Base-by-base conservation (phyloP, 2,797 vertebrate species). In the Enteromius paludinosus region DNA sequence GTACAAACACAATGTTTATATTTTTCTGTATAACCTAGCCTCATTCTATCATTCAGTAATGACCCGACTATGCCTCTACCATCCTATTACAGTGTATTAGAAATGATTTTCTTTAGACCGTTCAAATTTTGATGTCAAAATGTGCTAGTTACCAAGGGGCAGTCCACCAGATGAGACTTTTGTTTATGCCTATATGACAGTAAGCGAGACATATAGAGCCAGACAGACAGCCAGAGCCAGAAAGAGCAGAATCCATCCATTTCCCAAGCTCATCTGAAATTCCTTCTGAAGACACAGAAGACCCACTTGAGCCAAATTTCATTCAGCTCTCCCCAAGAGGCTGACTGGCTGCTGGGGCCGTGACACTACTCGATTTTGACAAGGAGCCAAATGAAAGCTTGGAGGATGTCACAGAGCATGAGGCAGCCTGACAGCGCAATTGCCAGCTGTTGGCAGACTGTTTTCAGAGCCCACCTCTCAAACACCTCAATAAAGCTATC, bases 341-440 rank as follows among this genome's bases (percentile, higher is more conserved):
- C 45, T 74, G 70, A 52, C 80, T 73, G 77, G 56, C 80, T 69
- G 59, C 49, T 12, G 30, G 28, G 68, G 61, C 83, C 45, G 17
- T 83, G 78, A 88, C 78, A 66, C 84, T 77, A 78, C 68, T 28
- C 8, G n/a, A 33, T 68, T 84, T 85, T 89, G 88, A 89, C 88
- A 87, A 79, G 77, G 78, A 85, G 84, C 82, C 88, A 87, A 86
- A 78, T 84, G 72, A 85, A 83, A 85, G 69, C 66, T 52, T 66
- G 75, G 79, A 62, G 73, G 77, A 84, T 83, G 71, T 89, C 84
- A 80, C 35, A 41, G 25, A 64, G 62, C 56, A 71, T 62, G 76
- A 85, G 52, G 59, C 68, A 66, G 72, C 30, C 81, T 77, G 84
- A 82, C 78, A 84, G 77, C 43, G 82, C 76, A 81, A 84, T 84